Evolutionary conservation across 1,140 invertebrate genomes (phyloP).

Genomic region (Melanaphis sacchari): DNA sequence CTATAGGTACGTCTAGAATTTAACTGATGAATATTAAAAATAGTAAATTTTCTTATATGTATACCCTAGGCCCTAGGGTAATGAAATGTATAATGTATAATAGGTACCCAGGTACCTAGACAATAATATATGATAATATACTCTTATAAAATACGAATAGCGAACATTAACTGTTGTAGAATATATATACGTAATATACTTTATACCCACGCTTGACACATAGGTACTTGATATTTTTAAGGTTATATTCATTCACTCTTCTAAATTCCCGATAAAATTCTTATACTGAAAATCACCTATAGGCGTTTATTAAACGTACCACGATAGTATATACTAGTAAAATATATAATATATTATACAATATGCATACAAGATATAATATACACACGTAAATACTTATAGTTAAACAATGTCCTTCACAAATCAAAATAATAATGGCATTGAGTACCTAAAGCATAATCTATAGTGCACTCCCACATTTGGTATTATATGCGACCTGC

Average conservation of each 20-base stretch:
- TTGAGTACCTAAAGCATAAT: background rate
- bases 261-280: background rate
- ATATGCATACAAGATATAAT: background rate
- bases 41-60: background rate
- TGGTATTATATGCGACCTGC: background rate
- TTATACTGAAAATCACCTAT: background rate
- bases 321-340: background rate
- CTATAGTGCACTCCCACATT: background rate
- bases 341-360: background rate
- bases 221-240: background rate
- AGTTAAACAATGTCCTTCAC: background rate
- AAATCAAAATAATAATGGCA: background rate
- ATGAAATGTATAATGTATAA: background rate
- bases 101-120: no score
- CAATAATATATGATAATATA: no score
- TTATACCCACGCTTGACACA: background rate
- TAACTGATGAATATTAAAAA: background rate
- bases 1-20: background rate
- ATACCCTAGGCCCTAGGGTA: background rate
- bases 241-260: background rate
- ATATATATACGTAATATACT: background rate
- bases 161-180: no score
- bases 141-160: no score
- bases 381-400: background rate
- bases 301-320: background rate